These are phyloP conservation scores for Xenotilapia leptura DNA, from an alignment of 2,113 vertebrate genomes.

Conservation along the genomic window DNA sequence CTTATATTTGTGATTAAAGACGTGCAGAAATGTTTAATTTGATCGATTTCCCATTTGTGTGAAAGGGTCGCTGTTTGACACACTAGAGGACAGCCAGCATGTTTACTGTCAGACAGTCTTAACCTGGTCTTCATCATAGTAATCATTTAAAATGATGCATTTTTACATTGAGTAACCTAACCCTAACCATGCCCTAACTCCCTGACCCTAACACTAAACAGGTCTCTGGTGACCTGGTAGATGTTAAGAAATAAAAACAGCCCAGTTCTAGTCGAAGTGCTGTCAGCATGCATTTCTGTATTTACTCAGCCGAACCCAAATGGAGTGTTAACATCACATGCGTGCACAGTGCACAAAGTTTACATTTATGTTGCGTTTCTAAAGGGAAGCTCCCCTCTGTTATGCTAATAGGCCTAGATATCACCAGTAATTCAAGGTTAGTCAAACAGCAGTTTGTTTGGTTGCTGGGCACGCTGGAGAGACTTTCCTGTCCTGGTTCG, in stretches of 20 bases:
- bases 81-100: background rate
- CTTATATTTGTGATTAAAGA: background rate
- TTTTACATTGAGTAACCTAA: background rate
- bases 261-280: background rate
- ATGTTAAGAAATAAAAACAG: background rate
- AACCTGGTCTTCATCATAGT: background rate
- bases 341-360: background rate
- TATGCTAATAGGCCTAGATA: conserved; percentile 54
- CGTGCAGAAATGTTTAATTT: background rate
- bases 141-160: background rate
- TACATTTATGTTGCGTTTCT: conserved; percentile 6
- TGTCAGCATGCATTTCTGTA: background rate
- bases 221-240: background rate
- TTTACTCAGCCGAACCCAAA: background rate
- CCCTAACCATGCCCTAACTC: background rate
- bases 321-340: background rate
- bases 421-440: conserved; percentile 65
- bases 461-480: conserved; percentile 24
- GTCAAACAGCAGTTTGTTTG: conserved; percentile 51
- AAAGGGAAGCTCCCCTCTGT: conserved; percentile 46
- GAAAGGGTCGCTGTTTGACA: background rate
- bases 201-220: background rate
- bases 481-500: conserved; percentile 34
- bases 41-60: background rate
- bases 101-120: background rate